Evolutionary conservation across 2,113 vertebrate genomes (phyloP), one percentile per base, ranked within the genome.

Genomic region (Microtus montanus): DNA sequence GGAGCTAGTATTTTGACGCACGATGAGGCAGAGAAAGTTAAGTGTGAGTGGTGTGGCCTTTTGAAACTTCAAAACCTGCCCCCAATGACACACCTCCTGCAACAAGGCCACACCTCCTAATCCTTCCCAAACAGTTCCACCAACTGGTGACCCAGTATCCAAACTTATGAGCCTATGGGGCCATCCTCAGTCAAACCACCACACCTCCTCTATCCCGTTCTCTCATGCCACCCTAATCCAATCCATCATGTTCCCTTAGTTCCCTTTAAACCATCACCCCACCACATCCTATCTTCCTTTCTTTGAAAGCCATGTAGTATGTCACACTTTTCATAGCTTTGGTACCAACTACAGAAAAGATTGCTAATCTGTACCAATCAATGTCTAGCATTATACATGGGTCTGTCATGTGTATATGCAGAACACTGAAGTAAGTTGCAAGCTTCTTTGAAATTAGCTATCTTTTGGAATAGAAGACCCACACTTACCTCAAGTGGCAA

Each of bases 321-420:
- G 35, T 38, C 52, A 52, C 22, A 66, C 26, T 82, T 73, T 94
- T 90, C 58, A 54, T 85, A 92, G 85, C 49, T 94, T 75, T 92
- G 44, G 80, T 82, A 73, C 71, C 71, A 86, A 68, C 24, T 93
- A 28, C 85, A 84, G 91, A 87, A 86, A 91, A 95, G 66, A 22
- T 73, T 90, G 35, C 80, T 66, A 3, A 49, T 35, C 2, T 87
- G n/a, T 52, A 47, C 35, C 20, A 93, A 44, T 70, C 35, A 64
- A 0, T 68, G 7, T 64, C 70, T 95, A 80, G 26, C 35, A 64
- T 80, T 91, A n/a, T 85, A 54, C n/a, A 9, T 26, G 35, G 6
- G 73, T 91, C 77, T 35, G 9, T 70, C 47, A 49, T 70, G 58
- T 47, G 41, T 66, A 22, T 47, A 3, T 85, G 22, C 38, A 83